Percentiles rank a stretch among this genome's conserved stretches.
Evolutionary conservation across 2,113 vertebrate genomes (phyloP).

Genomic region (Columba livia): DNA sequence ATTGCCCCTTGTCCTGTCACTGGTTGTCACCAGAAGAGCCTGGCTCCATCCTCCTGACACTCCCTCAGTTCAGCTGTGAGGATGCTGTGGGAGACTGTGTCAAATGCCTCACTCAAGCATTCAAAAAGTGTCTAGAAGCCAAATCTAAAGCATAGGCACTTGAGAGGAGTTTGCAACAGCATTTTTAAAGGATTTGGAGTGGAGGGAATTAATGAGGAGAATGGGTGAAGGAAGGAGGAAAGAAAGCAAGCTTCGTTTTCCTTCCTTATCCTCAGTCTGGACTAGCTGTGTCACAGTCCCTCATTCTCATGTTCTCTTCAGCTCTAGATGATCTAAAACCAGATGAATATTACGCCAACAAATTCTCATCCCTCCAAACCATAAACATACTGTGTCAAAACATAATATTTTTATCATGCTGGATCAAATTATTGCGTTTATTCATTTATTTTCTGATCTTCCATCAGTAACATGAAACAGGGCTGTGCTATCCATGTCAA

Average conservation of each 20-base stretch:
- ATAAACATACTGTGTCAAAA: neutral
- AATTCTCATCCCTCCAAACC: neutral
- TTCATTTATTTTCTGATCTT: neutral
- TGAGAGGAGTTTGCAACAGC: neutral
- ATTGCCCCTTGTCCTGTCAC: no score
- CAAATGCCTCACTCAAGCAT: no score
- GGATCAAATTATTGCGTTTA: neutral
- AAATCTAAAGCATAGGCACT: neutral
- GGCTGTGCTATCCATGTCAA: neutral
- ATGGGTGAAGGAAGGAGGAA: neutral
- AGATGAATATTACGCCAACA: neutral
- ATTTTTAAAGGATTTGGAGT: neutral
- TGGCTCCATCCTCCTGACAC: no score
- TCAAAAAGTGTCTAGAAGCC: neutral
- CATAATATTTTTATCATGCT: neutral
- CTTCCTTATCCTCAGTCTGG: neutral
- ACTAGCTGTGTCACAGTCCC: neutral
- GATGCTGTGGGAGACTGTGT: no score
- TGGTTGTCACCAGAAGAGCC: no score
- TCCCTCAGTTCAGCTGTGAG: no score
- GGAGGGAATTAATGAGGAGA: neutral
- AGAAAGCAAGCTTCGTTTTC: neutral
- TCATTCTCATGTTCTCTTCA: neutral
- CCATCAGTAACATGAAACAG: neutral
- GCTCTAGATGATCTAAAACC: neutral